A percentile compares a stretch with the other conserved stretches of the same genome.
Conservation (phyloP, 2,888 invertebrate genomes). For the Blastobasis lacticolella region DNA sequence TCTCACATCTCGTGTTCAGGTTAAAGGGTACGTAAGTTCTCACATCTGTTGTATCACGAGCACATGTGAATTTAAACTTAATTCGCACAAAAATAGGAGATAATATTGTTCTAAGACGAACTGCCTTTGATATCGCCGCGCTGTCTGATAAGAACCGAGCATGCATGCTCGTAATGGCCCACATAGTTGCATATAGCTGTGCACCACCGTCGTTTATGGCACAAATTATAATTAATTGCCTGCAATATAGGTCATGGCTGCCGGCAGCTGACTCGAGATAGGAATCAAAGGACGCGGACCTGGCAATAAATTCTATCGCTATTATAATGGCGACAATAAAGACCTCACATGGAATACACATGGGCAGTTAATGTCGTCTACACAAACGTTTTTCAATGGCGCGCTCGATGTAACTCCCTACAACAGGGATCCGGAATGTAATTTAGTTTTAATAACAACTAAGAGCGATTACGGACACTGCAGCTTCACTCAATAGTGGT, state of each 20-base stretch:
- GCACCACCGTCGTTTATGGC: conserved; percentile 44
- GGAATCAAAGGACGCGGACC: conserved; percentile 36
- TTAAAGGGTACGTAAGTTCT: conserved; percentile 50
- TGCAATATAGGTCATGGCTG: conserved; percentile 51
- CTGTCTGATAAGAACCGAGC: conserved; percentile 44
- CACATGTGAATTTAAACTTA: conserved; percentile 43
- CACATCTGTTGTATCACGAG: conserved; percentile 34
- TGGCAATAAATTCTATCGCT: conserved; percentile 10
- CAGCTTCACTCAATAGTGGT: neutral
- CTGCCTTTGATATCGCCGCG: conserved; percentile 56
- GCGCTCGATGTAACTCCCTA: too few relatives aligned
- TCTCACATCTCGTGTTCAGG: conserved; percentile 35
- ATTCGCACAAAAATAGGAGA: conserved; percentile 31
- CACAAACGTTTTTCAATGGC: too few relatives aligned
- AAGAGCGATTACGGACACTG: neutral
- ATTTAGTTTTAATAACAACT: neutral
- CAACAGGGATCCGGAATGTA: neutral
- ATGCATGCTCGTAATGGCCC: conserved; percentile 24
- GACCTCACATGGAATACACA: neutral
- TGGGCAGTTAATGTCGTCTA: too few relatives aligned
- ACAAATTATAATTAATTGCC: conserved; percentile 51
- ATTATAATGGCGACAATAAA: conserved; percentile 6
- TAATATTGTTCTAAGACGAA: conserved; percentile 31
- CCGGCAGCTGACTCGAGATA: conserved; percentile 35
- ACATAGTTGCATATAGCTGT: conserved; percentile 41